Conservation (phyloP, 2,797 vertebrate genomes). For the Myotis myotis region DNA sequence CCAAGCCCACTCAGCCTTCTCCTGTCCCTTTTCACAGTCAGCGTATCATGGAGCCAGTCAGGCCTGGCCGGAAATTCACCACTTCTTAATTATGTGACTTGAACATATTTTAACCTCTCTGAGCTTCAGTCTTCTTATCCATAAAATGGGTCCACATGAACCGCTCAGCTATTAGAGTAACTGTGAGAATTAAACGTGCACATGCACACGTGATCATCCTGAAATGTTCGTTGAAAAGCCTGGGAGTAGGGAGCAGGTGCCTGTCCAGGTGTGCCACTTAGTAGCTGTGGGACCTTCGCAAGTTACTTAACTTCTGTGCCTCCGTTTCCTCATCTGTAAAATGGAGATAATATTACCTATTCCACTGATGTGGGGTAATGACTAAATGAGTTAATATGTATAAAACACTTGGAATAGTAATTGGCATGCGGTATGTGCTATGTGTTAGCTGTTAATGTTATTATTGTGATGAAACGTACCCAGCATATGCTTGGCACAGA, state of each 20-base stretch:
- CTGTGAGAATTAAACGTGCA: neutral
- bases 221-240: neutral
- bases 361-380: neutral
- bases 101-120: neutral
- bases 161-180: neutral
- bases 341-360: neutral
- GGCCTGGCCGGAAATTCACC: neutral
- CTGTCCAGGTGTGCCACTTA: neutral
- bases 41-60: neutral
- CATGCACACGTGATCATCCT: neutral
- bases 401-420: neutral
- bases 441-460: neutral
- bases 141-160: neutral
- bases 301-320: neutral
- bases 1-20: neutral
- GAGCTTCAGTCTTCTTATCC: slow-evolving; percentile 1
- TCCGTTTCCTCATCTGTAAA: slow-evolving; percentile 8
- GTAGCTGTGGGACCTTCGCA: neutral
- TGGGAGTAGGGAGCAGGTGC: neutral
- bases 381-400: neutral
- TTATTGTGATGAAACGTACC: neutral
- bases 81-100: neutral
- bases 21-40: neutral
- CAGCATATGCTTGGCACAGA: neutral
- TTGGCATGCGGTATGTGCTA: neutral